Evolutionary conservation across 2,888 invertebrate genomes (phyloP).

Genomic region (Drosophila phalerata): DNA sequence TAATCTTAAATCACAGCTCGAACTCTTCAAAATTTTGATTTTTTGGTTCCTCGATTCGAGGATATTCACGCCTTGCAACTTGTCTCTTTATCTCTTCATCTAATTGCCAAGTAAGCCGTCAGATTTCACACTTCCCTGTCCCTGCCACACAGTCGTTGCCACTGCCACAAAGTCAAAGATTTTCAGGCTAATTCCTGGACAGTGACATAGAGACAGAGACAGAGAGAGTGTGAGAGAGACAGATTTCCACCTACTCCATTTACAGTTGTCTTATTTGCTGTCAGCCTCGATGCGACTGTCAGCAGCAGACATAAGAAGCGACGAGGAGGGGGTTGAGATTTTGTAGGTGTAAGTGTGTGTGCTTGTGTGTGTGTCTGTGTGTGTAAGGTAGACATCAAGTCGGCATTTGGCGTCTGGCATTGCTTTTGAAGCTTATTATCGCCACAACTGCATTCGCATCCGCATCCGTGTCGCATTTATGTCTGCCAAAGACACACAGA

Average conservation of each 20-base stretch:
- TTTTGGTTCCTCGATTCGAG: not conserved
- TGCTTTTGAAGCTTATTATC: conserved; percentile 66
- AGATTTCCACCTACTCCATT: conserved; percentile 53
- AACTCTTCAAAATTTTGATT: not conserved
- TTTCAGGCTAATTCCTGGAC: conserved; percentile 50
- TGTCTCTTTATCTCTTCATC: conserved; percentile 1
- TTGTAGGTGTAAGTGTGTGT: not conserved
- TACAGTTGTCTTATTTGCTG: conserved; percentile 66
- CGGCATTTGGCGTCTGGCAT: conserved; percentile 27
- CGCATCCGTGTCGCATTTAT: conserved; percentile 45
- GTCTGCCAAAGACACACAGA: conserved; percentile 17
- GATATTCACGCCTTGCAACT: not conserved
- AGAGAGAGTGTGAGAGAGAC: conserved; percentile 1
- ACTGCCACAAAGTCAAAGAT: conserved; percentile 45
- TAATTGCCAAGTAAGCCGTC: conserved; percentile 41
- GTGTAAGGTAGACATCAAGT: conserved; percentile 35
- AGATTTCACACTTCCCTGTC: conserved; percentile 12
- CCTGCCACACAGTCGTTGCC: not conserved
- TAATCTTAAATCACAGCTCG: not conserved
- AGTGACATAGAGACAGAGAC: conserved; percentile 6
- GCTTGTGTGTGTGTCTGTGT: conserved; percentile 3
- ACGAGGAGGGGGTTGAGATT: not conserved
- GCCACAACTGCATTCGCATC: conserved; percentile 60
- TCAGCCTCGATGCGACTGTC: conserved; percentile 55
- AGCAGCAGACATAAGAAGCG: conserved; percentile 29